phyloP scores from a whole-genome alignment of 2,888 invertebrate genomes.

The Quadroppia sp. region DNA sequence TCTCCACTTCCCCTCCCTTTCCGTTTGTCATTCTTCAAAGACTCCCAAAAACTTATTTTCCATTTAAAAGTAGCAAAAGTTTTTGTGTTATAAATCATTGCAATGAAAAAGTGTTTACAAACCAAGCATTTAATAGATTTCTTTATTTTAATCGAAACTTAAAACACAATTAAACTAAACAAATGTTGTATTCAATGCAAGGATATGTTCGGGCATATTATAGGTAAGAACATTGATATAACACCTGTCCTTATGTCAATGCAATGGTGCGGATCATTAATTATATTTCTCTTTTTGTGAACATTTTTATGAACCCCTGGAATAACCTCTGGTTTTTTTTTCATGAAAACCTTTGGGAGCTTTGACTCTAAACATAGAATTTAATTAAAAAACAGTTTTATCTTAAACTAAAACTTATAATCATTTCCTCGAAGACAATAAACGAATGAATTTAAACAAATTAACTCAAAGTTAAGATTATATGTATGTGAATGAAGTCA shows the following conservation, averaged over 20 bases:
- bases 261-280: slow-evolving; percentile 22
- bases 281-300: background rate
- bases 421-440: background rate
- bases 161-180: slow-evolving; percentile 3
- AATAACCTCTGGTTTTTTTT: background rate
- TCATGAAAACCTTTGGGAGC: background rate
- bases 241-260: background rate
- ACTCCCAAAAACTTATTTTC: background rate
- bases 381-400: background rate
- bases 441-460: background rate
- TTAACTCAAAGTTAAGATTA: background rate
- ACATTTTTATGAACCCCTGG: background rate
- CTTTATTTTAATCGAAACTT: background rate
- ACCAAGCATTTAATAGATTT: slow-evolving; percentile 9
- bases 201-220: background rate
- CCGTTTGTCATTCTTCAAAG: background rate
- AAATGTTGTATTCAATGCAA: background rate
- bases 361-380: background rate
- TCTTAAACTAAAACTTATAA: background rate
- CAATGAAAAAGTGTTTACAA: slow-evolving; percentile 9
- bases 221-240: background rate
- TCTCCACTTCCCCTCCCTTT: no score
- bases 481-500: no score
- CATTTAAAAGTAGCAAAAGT: background rate
- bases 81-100: background rate